Evolutionary conservation across 1,140 invertebrate species (phyloP), one percentile per base, ranked within the genome.

Genomic region (Battus philenor): DNA sequence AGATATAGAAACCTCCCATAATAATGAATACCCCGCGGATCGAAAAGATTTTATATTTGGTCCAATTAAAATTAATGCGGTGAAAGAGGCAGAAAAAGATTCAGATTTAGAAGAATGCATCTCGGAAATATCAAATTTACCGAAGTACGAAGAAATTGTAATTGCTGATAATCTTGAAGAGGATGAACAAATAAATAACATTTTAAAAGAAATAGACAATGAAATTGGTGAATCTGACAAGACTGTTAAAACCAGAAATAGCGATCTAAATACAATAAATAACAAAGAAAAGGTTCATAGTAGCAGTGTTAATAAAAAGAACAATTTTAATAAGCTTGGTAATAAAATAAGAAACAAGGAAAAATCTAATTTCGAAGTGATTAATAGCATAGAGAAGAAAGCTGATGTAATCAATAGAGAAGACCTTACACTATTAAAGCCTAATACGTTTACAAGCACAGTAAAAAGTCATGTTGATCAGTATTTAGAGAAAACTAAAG

Each of bases 191-290:
- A 58, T 81, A 22, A 54, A 66, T 27, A 59, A 49, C 13, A 71
- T 84, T 44, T 46, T 82, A 29, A 53, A 56, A 27, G 58, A 68
- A 38, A 80, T 81, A 33, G 80, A 84, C 66, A 59, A 50, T 38
- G 74, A 84, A 68, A 79, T 78, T 15, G 8, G 36, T 44, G 11
- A 10, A 48, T 30, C 47, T 9, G 41, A 26, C 18, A 50, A 48
- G 11, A 20, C 24, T 31, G 10, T n/a, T 27, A 11, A 33, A 49
- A 13, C 9, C 9, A 41, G 16, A 32, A 8, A 8, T 18, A 24
- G 2, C 33, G 44, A 46, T 18, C 22, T 30, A 16, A 38, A 54
- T 47, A 2, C 8, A 38, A 8, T 12, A 6, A 4, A 16, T n/a
- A 39, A 32, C 18, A 13, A 30, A 8, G 17, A 48, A 41, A 11